A percentile compares a stretch with the other conserved stretches of the same genome.
These are phyloP conservation scores for Phyllotreta striolata DNA, from an alignment of 2,888 invertebrate species.

Conservation along the genomic window DNA sequence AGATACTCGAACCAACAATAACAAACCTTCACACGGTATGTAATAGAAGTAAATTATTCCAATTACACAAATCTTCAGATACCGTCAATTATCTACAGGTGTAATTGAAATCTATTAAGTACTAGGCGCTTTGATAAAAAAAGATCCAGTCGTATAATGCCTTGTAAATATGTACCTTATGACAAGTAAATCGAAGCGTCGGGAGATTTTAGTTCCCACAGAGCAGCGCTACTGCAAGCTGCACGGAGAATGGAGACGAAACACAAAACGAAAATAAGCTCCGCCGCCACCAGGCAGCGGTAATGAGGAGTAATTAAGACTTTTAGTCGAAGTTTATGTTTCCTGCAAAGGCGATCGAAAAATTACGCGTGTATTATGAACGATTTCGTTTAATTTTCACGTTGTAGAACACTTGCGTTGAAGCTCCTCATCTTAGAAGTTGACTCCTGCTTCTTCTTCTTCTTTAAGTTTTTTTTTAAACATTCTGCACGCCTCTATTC, in stretches of 20 bases:
- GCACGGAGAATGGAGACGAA: not conserved
- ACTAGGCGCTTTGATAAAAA: constrained; percentile 6
- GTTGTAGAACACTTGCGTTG: no score
- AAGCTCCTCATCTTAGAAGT: no score
- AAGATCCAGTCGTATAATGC: not conserved
- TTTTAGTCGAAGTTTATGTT: constrained; percentile 3
- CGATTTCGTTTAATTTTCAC: no score
- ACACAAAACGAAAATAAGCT: not conserved
- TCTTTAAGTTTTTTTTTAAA: no score
- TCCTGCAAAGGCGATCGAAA: not conserved
- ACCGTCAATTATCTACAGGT: constrained; percentile 5
- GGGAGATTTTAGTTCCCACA: constrained; percentile 7
- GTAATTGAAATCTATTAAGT: constrained; percentile 11
- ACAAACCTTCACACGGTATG: no score
- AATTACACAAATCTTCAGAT: constrained; percentile 8
- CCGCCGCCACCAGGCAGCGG: not conserved
- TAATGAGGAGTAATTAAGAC: constrained; percentile 9
- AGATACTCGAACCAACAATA: no score
- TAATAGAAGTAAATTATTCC: not conserved
- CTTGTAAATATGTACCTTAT: constrained; percentile 11
- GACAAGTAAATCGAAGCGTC: constrained; percentile 9
- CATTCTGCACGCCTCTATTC: no score
- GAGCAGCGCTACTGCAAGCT: not conserved
- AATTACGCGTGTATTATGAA: no score
- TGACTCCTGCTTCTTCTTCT: no score